These are phyloP conservation scores for Dendrocincla fuliginosa DNA, from an alignment of 2,797 vertebrate species.

Conservation along the genomic window DNA sequence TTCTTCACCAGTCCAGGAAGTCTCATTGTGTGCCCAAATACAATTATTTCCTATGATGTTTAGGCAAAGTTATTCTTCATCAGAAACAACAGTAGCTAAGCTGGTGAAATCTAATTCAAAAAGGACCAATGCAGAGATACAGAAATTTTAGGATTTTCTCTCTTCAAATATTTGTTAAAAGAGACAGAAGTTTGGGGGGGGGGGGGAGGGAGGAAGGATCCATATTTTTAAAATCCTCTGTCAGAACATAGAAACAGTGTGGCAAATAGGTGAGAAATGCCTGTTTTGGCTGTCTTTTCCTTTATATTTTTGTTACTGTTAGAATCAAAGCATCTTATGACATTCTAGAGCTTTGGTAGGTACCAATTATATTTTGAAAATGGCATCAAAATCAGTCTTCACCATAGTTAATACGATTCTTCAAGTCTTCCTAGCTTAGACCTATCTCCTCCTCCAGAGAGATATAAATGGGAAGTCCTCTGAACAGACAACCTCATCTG, in stretches of 20 bases:
- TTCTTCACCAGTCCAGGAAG: conserved; percentile 51
- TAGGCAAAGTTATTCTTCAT: conserved; percentile 11
- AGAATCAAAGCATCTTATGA: neutral
- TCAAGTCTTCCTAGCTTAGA: neutral
- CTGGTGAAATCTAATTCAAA: neutral
- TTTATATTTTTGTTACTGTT: neutral
- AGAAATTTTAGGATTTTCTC: neutral
- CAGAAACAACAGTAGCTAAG: neutral
- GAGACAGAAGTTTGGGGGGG: neutral
- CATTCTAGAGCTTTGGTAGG: neutral
- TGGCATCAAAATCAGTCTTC: neutral
- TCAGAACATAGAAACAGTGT: neutral
- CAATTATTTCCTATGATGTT: conserved; percentile 41
- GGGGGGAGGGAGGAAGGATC: neutral
- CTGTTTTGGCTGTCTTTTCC: neutral
- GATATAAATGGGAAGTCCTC: neutral
- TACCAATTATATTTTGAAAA: neutral
- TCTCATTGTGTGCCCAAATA: conserved; percentile 26
- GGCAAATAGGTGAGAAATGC: neutral
- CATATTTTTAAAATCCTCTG: neutral
- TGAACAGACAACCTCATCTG: neutral
- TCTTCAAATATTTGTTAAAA: neutral
- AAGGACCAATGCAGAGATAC: neutral
- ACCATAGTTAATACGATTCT: neutral
- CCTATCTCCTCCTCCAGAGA: neutral